Conservation (phyloP, 2,888 invertebrate species). For the Watsonalla cultraria region DNA sequence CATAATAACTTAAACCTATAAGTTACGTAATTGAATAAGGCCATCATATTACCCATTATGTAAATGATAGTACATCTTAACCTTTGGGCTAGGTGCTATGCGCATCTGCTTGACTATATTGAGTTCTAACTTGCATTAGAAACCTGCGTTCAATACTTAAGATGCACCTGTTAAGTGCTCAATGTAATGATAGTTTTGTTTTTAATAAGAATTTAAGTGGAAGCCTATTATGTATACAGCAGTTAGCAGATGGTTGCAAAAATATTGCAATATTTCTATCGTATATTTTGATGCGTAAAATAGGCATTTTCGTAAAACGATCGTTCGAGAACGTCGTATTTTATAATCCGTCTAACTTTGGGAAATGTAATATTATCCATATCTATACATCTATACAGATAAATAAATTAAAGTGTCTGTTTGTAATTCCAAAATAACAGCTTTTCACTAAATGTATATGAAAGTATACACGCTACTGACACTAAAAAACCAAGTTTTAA, state of each 20-base stretch:
- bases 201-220: background rate
- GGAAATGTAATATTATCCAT: too few relatives aligned
- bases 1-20: background rate
- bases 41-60: conserved; percentile 4
- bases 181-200: background rate
- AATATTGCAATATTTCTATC: too few relatives aligned
- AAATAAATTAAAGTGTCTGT: too few relatives aligned
- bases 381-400: too few relatives aligned
- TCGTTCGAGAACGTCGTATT: too few relatives aligned
- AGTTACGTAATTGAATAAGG: conserved; percentile 2
- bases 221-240: background rate
- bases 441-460: too few relatives aligned
- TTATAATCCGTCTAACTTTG: too few relatives aligned
- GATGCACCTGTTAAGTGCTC: conserved; percentile 9
- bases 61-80: conserved; percentile 20
- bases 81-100: conserved; percentile 34
- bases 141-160: conserved; percentile 12
- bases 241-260: background rate
- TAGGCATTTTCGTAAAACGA: too few relatives aligned
- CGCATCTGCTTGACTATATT: conserved; percentile 50
- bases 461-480: too few relatives aligned
- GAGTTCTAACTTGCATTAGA: conserved; percentile 44
- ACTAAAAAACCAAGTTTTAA: too few relatives aligned
- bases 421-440: too few relatives aligned
- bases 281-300: too few relatives aligned